Evolutionary conservation across 2,888 invertebrate species (phyloP).

Genomic region (Cabera pusaria): DNA sequence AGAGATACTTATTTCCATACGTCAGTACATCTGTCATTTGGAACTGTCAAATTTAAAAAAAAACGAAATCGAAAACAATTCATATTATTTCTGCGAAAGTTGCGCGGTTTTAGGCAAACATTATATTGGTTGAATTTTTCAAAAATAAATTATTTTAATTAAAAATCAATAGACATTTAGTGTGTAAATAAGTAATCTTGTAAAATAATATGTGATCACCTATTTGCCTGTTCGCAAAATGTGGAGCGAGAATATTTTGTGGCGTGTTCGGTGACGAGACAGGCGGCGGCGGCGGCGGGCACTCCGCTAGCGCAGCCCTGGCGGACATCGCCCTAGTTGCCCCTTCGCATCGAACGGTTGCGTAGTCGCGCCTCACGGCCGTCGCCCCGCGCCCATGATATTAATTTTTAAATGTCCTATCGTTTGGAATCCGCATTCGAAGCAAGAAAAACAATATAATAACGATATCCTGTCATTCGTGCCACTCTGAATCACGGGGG

Average conservation of each 20-base stretch:
- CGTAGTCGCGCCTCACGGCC: slow-evolving; percentile 66
- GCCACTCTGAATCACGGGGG: slow-evolving; percentile 28
- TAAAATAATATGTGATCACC: slow-evolving; percentile 4
- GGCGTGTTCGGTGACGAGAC: slow-evolving; percentile 28
- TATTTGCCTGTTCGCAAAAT: slow-evolving; percentile 8
- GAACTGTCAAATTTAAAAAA: not conserved
- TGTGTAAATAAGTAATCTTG: too few relatives aligned
- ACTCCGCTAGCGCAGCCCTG: slow-evolving; percentile 81
- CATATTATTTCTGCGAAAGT: slow-evolving; percentile 53
- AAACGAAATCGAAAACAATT: slow-evolving; percentile 25
- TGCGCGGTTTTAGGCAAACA: slow-evolving; percentile 60
- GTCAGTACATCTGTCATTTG: slow-evolving; percentile 8
- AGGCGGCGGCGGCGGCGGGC: slow-evolving; percentile 51
- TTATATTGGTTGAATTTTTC: slow-evolving; percentile 38
- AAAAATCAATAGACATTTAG: too few relatives aligned
- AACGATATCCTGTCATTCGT: slow-evolving; percentile 42
- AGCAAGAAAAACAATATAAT: slow-evolving; percentile 46
- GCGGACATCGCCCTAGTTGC: slow-evolving; percentile 78
- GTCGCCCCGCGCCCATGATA: slow-evolving; percentile 48
- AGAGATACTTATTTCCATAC: too few relatives aligned
- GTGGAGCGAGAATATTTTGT: slow-evolving; percentile 19
- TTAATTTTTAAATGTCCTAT: slow-evolving; percentile 36
- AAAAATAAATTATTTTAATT: too few relatives aligned
- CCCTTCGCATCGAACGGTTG: slow-evolving; percentile 80
- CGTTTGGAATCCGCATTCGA: slow-evolving; percentile 45